Conservation (phyloP, 2,888 invertebrate genomes). For the Halocaridina rubra region DNA sequence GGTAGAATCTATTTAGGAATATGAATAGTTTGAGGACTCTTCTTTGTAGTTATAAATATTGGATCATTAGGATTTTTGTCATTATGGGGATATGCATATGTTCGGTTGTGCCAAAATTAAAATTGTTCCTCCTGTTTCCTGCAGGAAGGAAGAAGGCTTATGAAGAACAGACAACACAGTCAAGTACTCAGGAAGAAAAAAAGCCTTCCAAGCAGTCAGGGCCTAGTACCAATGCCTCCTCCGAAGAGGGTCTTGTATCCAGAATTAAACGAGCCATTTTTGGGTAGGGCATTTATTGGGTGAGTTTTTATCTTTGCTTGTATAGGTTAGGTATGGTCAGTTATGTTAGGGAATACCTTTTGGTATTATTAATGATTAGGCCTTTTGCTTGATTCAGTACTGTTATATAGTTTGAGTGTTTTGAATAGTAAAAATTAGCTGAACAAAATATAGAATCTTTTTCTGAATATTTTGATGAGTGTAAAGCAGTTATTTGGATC, state of each 20-base stretch:
- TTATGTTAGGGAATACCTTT: neutral
- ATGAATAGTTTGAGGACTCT: too few relatives aligned
- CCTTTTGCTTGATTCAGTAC: neutral
- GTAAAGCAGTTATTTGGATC: too few relatives aligned
- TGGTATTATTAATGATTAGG: too few relatives aligned
- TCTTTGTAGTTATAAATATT: too few relatives aligned
- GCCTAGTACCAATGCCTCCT: neutral
- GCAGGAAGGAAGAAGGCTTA: slow-evolving; percentile 24
- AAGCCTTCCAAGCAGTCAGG: neutral
- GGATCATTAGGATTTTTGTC: too few relatives aligned
- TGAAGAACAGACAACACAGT: neutral
- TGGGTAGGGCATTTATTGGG: slow-evolving; percentile 28
- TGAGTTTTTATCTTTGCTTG: neutral
- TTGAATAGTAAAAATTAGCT: neutral
- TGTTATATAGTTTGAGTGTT: neutral
- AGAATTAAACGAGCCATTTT: slow-evolving; percentile 32
- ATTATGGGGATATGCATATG: too few relatives aligned
- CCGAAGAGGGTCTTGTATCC: slow-evolving; percentile 11
- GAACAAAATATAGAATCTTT: neutral
- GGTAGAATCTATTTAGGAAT: too few relatives aligned
- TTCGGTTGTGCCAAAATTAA: too few relatives aligned
- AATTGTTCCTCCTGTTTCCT: slow-evolving; percentile 6
- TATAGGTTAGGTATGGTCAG: neutral
- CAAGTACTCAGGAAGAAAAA: neutral
- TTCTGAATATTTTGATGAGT: too few relatives aligned